These are phyloP conservation scores for Lepidocyrtinus sp. DNA, from an alignment of 2,888 invertebrate genomes.

Conservation along the genomic window DNA sequence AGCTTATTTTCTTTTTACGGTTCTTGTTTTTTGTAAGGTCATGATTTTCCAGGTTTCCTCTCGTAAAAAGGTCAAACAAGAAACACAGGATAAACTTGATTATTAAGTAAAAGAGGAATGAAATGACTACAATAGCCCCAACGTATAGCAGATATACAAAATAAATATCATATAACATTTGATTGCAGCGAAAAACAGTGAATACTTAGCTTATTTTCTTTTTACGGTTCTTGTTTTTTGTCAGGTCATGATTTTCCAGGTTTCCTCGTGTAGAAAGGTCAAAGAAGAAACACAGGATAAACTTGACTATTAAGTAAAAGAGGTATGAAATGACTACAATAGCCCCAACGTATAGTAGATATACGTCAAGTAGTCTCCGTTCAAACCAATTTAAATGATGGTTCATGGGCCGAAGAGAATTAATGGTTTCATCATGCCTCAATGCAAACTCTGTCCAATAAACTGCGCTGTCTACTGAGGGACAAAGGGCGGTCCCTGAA, in stretches of 20 bases:
- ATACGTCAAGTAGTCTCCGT: slow-evolving; percentile 62
- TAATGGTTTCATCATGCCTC: slow-evolving; percentile 62
- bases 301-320: neutral
- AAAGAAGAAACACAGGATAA: neutral
- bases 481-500: slow-evolving; percentile 63
- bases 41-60: too few relatives aligned
- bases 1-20: too few relatives aligned
- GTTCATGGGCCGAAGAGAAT: slow-evolving; percentile 62
- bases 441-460: slow-evolving; percentile 69
- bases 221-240: too few relatives aligned
- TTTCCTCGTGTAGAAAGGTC: too few relatives aligned
- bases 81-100: neutral
- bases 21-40: too few relatives aligned
- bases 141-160: neutral
- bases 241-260: too few relatives aligned
- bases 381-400: slow-evolving; percentile 55
- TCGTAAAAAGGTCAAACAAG: too few relatives aligned
- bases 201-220: too few relatives aligned
- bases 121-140: neutral
- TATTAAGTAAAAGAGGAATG: neutral
- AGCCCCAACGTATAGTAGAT: slow-evolving; percentile 29
- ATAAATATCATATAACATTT: too few relatives aligned
- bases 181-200: too few relatives aligned
- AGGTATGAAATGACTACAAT: neutral
- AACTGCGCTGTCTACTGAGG: slow-evolving; percentile 63